These are phyloP conservation scores for Phodopus roborovskii DNA, from an alignment of 2,113 vertebrate species.

Conservation along the genomic window DNA sequence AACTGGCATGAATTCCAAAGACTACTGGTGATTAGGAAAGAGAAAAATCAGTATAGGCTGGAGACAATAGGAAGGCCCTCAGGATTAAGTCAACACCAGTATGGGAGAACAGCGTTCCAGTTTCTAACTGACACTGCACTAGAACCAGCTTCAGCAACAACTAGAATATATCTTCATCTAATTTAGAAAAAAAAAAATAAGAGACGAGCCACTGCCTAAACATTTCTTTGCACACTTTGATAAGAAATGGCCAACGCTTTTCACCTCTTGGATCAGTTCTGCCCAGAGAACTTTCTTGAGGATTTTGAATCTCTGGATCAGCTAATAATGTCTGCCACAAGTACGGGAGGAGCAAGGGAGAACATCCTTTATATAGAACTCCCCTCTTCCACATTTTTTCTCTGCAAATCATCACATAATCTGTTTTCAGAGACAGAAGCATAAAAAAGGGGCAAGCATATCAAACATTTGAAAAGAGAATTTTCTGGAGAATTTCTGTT, in stretches of 20 bases:
- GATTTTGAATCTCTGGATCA: background rate
- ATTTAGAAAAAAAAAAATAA: slow-evolving; percentile 31
- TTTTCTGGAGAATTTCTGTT: background rate
- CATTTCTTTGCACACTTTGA: slow-evolving; percentile 27
- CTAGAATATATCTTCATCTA: background rate
- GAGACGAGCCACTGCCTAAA: slow-evolving; percentile 48
- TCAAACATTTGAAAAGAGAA: slow-evolving; percentile 10
- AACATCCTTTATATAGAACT: background rate
- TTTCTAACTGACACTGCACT: slow-evolving; percentile 50
- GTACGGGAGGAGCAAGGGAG: background rate
- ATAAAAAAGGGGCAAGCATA: background rate
- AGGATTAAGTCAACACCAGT: background rate
- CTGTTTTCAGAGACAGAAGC: background rate
- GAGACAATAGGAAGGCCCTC: background rate
- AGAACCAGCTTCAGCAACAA: slow-evolving; percentile 8
- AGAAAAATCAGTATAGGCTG: background rate
- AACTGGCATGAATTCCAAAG: slow-evolving; percentile 3
- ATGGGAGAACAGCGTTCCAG: background rate
- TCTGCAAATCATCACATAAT: slow-evolving; percentile 25
- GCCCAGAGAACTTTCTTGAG: background rate
- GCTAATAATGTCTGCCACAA: slow-evolving; percentile 24
- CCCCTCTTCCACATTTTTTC: background rate
- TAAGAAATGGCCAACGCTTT: background rate
- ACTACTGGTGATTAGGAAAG: background rate
- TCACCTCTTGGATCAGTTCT: background rate